phyloP scores from a whole-genome alignment of 2,888 invertebrate species.

The Lagria hirta region DNA sequence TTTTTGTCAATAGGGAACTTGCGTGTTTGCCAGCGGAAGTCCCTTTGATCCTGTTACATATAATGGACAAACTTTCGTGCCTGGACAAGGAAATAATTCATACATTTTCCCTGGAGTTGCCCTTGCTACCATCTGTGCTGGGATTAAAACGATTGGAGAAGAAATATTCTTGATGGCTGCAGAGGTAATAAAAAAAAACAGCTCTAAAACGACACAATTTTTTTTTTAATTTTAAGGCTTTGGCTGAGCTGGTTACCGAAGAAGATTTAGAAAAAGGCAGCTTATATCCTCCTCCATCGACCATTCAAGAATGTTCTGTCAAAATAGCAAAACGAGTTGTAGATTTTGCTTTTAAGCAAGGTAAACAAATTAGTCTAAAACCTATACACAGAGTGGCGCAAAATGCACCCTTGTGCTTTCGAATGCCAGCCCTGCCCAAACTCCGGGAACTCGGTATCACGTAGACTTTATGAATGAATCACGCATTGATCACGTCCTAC shows the following conservation, averaged over 20 bases:
- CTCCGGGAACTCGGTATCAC: no score
- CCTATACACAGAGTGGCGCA: no score
- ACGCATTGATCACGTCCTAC: no score
- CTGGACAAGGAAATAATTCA: conserved; percentile 98
- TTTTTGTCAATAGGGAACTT: conserved; percentile 68
- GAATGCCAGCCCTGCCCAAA: no score
- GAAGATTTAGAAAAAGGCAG: conserved; percentile 80
- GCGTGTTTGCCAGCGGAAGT: conserved; percentile 94
- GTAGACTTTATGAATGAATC: no score
- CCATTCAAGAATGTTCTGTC: conserved; percentile 83
- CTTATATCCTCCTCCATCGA: conserved; percentile 85
- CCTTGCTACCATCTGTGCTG: conserved; percentile 85
- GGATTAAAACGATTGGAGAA: conserved; percentile 87
- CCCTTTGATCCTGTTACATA: conserved; percentile 87
- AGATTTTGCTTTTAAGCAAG: conserved; percentile 77
- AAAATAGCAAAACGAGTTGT: conserved; percentile 81
- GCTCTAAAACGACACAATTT: conserved; percentile 12
- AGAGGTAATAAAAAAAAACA: conserved; percentile 69
- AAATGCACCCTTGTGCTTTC: no score
- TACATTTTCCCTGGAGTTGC: conserved; percentile 98
- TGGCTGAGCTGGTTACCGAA: conserved; percentile 80
- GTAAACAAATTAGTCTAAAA: conserved; percentile 56
- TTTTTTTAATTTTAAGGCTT: conserved; percentile 66
- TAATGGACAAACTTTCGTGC: conserved; percentile 77
- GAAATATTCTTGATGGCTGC: conserved; percentile 91